These are phyloP conservation scores for Ferdinandea cuprea DNA, from an alignment of 2,888 invertebrate species.

Conservation along the genomic window DNA sequence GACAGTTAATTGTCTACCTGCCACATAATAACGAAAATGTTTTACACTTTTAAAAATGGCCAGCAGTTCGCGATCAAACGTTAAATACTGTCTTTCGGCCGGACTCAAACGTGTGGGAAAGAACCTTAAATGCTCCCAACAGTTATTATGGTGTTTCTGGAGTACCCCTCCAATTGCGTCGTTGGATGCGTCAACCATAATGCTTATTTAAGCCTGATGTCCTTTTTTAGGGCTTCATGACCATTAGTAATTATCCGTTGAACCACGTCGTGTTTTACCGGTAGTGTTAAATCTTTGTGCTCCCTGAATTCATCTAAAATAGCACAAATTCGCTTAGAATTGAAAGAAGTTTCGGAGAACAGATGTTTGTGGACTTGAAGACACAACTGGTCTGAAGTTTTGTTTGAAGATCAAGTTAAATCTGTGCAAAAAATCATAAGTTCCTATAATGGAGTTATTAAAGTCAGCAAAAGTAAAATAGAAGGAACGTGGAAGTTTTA, in stretches of 20 bases:
- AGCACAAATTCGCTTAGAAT: constrained; percentile 38
- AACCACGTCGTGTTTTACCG: constrained; percentile 46
- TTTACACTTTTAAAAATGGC: neutral
- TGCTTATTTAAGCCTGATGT: neutral
- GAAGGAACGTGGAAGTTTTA: constrained; percentile 16
- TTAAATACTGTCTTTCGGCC: constrained; percentile 23
- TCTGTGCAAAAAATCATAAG: too few species aligned
- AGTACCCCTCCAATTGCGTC: constrained; percentile 42
- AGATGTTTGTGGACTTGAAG: constrained; percentile 8
- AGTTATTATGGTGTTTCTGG: constrained; percentile 1
- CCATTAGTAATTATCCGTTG: constrained; percentile 61
- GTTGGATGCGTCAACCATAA: constrained; percentile 17
- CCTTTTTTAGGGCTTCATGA: constrained; percentile 10
- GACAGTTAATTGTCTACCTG: constrained; percentile 33
- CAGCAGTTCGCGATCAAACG: constrained; percentile 25
- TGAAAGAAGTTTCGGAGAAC: constrained; percentile 19
- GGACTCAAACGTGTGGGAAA: constrained; percentile 32
- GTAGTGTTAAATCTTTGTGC: constrained; percentile 47
- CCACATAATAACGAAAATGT: constrained; percentile 31
- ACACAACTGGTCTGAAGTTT: constrained; percentile 21
- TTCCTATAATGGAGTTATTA: constrained; percentile 20
- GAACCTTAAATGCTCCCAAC: constrained; percentile 18
- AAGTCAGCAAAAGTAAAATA: constrained; percentile 30
- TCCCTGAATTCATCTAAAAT: constrained; percentile 42
- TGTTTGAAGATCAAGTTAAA: too few species aligned